Conservation (phyloP, 2,797 vertebrate genomes). For the Microcaecilia unicolor region DNA sequence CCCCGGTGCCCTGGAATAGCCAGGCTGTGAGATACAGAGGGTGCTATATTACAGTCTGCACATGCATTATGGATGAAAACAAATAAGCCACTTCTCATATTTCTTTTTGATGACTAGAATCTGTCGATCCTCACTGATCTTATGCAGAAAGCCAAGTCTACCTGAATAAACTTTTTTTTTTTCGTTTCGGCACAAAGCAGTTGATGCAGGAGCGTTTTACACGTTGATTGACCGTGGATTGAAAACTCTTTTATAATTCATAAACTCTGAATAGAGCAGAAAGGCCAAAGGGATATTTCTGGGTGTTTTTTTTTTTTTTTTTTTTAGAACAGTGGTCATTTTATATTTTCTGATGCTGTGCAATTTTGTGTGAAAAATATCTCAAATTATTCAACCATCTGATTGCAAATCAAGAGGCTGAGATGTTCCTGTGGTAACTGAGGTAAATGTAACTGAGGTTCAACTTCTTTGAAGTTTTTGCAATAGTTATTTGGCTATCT, state of each 20-base stretch:
- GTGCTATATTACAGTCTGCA: constrained; percentile 31
- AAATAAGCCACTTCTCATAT: constrained; percentile 35
- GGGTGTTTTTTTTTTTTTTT: too few relatives aligned
- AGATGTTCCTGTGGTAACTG: too few relatives aligned
- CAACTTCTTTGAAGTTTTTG: too few relatives aligned
- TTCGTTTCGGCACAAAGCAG: constrained; percentile 33
- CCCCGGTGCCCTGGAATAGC: constrained; percentile 17
- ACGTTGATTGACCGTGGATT: constrained; percentile 15
- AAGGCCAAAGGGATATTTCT: constrained; percentile 15
- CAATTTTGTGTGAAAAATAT: too few relatives aligned
- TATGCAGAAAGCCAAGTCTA: constrained; percentile 3
- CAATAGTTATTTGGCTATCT: too few relatives aligned
- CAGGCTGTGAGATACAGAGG: constrained; percentile 30
- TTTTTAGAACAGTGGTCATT: too few relatives aligned
- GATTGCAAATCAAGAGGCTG: too few relatives aligned
- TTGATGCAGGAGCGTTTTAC: constrained; percentile 7
- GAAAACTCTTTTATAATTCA: constrained; percentile 13
- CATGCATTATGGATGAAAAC: constrained; percentile 55
- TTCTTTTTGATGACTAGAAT: constrained; percentile 11
- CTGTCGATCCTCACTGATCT: neutral
- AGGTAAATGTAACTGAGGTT: too few relatives aligned
- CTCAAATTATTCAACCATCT: too few relatives aligned
- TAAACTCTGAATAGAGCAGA: constrained; percentile 11
- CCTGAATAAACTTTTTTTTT: constrained; percentile 40
- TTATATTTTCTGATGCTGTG: too few relatives aligned